Percentiles rank a stretch among this genome's conserved stretches.
Conservation (phyloP, 2,113 vertebrate species). For the Laterallus jamaicensis region DNA sequence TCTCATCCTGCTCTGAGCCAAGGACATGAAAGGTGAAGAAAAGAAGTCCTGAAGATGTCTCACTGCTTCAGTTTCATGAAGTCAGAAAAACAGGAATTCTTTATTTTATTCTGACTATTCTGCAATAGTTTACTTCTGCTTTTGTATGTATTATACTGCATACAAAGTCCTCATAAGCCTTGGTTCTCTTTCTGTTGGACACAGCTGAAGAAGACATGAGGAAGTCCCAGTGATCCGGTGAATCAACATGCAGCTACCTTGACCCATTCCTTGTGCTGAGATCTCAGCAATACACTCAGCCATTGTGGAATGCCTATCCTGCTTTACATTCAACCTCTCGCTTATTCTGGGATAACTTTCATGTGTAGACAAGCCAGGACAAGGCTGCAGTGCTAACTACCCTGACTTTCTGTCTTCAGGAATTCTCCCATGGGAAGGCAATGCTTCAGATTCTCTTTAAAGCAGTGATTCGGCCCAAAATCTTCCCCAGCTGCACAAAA, state of each 20-base stretch:
- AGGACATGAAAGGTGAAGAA: not conserved
- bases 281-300: not conserved
- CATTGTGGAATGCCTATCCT: not conserved
- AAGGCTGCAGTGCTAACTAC: slow-evolving; percentile 13
- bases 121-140: not conserved
- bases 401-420: slow-evolving; percentile 5
- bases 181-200: not conserved
- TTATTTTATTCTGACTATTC: not conserved
- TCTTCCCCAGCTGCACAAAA: slow-evolving; percentile 5
- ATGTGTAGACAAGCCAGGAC: slow-evolving; percentile 44
- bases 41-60: not conserved
- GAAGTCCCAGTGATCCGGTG: not conserved
- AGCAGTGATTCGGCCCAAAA: not conserved
- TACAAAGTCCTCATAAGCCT: not conserved
- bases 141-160: not conserved
- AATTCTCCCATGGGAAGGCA: slow-evolving; percentile 39
- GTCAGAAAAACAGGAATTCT: not conserved
- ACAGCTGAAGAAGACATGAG: not conserved
- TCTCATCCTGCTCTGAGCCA: not conserved
- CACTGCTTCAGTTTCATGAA: not conserved
- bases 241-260: not conserved
- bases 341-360: slow-evolving; percentile 33
- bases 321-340: slow-evolving; percentile 5
- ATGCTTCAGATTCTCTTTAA: slow-evolving; percentile 38
- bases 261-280: not conserved